Percentiles rank a stretch among this genome's conserved stretches.
phyloP scores from a whole-genome alignment of 1,140 invertebrate species.

The Orussus abietinus region DNA sequence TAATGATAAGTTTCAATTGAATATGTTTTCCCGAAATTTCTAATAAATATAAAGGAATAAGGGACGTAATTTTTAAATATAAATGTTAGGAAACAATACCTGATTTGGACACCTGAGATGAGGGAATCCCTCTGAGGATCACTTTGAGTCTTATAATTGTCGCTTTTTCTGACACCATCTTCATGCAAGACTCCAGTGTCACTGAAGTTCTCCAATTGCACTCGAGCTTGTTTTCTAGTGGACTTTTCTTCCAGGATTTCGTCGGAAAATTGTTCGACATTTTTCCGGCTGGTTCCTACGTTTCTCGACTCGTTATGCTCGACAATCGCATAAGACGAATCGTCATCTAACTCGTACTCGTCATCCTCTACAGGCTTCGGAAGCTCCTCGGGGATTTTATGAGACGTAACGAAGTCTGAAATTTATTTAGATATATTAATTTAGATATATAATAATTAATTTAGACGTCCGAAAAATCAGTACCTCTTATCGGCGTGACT shows the following conservation, averaged over 20 bases:
- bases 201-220: slow-evolving; percentile 44
- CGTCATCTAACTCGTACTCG: too few species aligned
- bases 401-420: slow-evolving; percentile 42
- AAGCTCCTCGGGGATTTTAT: slow-evolving; percentile 36
- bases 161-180: slow-evolving; percentile 30
- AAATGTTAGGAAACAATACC: slow-evolving; percentile 23
- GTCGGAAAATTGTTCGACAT: slow-evolving; percentile 21
- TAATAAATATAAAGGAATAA: not conserved
- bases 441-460: not conserved
- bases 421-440: slow-evolving; percentile 1
- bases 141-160: slow-evolving; percentile 20
- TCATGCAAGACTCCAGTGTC: slow-evolving; percentile 39
- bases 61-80: not conserved
- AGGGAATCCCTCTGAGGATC: slow-evolving; percentile 30
- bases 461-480: slow-evolving; percentile 4
- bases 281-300: slow-evolving; percentile 33
- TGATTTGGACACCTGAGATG: slow-evolving; percentile 41
- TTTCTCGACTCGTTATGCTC: slow-evolving; percentile 29
- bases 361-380: slow-evolving; percentile 24
- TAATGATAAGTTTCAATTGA: too few species aligned
- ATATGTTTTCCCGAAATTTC: not conserved
- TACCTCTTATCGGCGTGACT: slow-evolving; percentile 23
- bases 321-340: too few species aligned
- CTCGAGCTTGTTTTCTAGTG: slow-evolving; percentile 34
- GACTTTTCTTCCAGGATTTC: slow-evolving; percentile 36